A percentile compares a stretch with the other conserved stretches of the same genome.
These are phyloP conservation scores for Atrichornis clamosus DNA, from an alignment of 2,113 vertebrate species.

Conservation along the genomic window DNA sequence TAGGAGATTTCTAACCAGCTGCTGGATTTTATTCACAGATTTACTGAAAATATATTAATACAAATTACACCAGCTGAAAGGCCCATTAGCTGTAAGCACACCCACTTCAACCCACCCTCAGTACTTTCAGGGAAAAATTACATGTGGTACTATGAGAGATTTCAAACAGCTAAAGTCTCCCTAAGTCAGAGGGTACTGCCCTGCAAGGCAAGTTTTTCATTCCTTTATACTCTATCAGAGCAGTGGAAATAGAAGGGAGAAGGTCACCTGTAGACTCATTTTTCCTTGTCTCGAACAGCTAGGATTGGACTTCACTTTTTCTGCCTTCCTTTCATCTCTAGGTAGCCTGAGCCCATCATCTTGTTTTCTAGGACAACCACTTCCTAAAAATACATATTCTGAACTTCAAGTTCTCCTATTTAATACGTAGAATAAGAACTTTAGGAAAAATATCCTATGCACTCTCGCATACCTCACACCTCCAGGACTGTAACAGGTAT, in stretches of 20 bases:
- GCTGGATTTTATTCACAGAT: slow-evolving; percentile 27
- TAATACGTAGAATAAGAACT: background rate
- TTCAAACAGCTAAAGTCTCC: background rate
- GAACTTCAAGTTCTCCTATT: background rate
- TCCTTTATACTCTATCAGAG: background rate
- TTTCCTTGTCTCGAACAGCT: background rate
- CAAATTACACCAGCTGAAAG: slow-evolving; percentile 5
- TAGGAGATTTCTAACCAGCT: slow-evolving; percentile 12
- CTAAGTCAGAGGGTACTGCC: background rate
- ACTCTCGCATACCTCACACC: background rate
- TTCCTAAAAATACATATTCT: background rate
- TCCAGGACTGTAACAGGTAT: background rate
- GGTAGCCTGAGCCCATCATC: background rate
- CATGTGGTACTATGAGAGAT: background rate
- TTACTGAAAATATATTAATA: slow-evolving; percentile 4
- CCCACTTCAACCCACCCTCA: background rate
- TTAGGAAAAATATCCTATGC: background rate
- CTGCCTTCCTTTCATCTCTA: background rate
- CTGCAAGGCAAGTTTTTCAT: background rate
- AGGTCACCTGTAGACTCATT: background rate
- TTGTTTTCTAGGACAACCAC: background rate
- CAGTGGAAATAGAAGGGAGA: background rate
- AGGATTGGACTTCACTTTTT: background rate
- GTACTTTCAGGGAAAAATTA: background rate
- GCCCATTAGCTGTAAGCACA: background rate